A percentile compares a stretch with the other conserved stretches of the same genome.
These are phyloP conservation scores for Cuculus canorus DNA, from an alignment of 2,797 vertebrate species.

Conservation along the genomic window DNA sequence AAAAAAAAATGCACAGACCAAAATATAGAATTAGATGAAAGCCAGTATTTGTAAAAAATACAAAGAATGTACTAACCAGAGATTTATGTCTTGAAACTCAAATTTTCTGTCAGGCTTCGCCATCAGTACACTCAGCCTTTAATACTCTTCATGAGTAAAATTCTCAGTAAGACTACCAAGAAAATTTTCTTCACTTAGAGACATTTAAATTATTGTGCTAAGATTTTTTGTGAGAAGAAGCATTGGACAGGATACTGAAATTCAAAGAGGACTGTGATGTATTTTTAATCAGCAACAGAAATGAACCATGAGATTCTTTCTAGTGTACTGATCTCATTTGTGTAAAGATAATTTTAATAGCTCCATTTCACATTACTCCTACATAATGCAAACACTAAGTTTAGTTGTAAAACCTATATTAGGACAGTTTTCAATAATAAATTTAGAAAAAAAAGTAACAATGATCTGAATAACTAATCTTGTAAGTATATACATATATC, in stretches of 20 bases:
- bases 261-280: not conserved
- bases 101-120: not conserved
- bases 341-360: not conserved
- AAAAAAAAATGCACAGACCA: not conserved
- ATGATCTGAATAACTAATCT: not conserved
- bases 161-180: not conserved
- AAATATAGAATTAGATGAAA: not conserved
- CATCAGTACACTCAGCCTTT: not conserved
- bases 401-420: not conserved
- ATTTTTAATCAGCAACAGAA: not conserved
- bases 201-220: not conserved
- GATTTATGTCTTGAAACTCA: not conserved
- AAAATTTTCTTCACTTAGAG: not conserved
- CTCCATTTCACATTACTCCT: not conserved
- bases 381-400: not conserved
- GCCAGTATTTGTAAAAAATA: no score
- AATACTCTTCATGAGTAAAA: not conserved
- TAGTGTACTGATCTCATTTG: not conserved
- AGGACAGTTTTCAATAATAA: not conserved
- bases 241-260: not conserved
- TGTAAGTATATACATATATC: not conserved
- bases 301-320: not conserved
- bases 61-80: not conserved
- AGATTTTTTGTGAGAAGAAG: not conserved
- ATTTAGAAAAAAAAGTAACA: not conserved